Evolutionary conservation across 1,140 invertebrate genomes (phyloP).

Genomic region (Sinella curviseta): DNA sequence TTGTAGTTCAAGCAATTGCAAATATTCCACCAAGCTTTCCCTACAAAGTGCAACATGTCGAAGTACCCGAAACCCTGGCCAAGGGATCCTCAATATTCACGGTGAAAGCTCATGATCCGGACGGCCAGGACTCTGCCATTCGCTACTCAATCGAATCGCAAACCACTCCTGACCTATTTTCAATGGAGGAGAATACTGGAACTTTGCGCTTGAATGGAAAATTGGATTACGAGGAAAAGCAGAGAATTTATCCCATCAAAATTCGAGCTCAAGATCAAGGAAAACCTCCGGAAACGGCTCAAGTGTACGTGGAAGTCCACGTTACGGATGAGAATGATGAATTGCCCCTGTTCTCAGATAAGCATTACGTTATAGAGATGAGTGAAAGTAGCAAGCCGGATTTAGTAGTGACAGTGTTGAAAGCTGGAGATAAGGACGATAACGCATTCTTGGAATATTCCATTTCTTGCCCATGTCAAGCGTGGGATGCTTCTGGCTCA

Average conservation of each 20-base stretch:
- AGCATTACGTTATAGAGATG: slow-evolving; percentile 67
- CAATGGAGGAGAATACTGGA: slow-evolving; percentile 53
- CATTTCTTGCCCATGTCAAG: slow-evolving; percentile 68
- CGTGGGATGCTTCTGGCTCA: slow-evolving; percentile 73
- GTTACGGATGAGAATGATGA: slow-evolving; percentile 82
- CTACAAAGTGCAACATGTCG: slow-evolving; percentile 38
- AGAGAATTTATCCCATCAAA: slow-evolving; percentile 35
- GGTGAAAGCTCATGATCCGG: slow-evolving; percentile 52
- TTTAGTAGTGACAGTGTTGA: slow-evolving; percentile 62
- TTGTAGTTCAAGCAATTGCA: slow-evolving; percentile 50
- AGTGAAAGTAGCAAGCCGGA: slow-evolving; percentile 43
- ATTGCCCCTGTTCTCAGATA: slow-evolving; percentile 69
- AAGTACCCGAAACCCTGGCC: slow-evolving; percentile 46
- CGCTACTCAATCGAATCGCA: slow-evolving; percentile 55
- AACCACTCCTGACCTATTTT: slow-evolving; percentile 56
- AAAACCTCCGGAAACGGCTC: slow-evolving; percentile 65
- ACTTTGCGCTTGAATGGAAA: slow-evolving; percentile 52
- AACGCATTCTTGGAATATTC: slow-evolving; percentile 69
- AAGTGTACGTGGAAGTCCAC: slow-evolving; percentile 70
- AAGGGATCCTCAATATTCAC: slow-evolving; percentile 49
- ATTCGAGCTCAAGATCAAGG: slow-evolving; percentile 47
- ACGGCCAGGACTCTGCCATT: slow-evolving; percentile 52
- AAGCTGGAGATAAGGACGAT: slow-evolving; percentile 70
- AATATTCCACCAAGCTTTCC: slow-evolving; percentile 51
- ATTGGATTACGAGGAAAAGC: slow-evolving; percentile 44